Evolutionary conservation across 64 coral and sea anemone species (phyloP).

Genomic region (Actinia equina): DNA sequence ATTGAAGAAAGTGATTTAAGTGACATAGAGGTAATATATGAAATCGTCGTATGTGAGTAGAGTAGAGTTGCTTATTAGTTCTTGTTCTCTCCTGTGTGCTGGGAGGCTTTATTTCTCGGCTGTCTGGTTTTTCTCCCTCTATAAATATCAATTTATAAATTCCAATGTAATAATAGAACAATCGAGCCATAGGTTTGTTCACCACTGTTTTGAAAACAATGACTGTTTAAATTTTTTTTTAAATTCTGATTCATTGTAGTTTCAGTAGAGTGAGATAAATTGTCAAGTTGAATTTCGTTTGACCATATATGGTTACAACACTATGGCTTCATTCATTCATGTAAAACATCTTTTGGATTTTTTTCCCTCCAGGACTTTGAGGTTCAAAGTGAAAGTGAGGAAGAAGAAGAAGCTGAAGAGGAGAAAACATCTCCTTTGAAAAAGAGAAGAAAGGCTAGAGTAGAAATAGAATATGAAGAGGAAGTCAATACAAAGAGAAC

Average conservation of each 20-base stretch:
- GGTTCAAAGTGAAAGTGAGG: slow-evolving; percentile 65
- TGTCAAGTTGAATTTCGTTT: not conserved
- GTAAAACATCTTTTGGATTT: not conserved
- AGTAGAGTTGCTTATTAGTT: no score
- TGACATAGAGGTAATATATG: slow-evolving; percentile 72
- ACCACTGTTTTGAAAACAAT: no score
- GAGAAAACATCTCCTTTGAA: slow-evolving; percentile 34
- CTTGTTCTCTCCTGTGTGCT: no score
- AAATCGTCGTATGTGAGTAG: no score
- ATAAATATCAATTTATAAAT: no score
- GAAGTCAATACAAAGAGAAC: slow-evolving; percentile 49
- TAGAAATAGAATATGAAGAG: slow-evolving; percentile 88
- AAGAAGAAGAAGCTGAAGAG: slow-evolving; percentile 35
- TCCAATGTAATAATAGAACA: no score
- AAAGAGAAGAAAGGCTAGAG: slow-evolving; percentile 50
- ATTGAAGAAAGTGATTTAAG: slow-evolving; percentile 85
- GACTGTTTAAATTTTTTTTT: no score
- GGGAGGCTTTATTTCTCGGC: no score
- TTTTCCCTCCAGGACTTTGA: slow-evolving; percentile 35
- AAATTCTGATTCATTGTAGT: no score
- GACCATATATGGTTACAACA: not conserved
- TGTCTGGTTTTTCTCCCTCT: no score
- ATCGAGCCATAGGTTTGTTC: no score
- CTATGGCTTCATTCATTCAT: not conserved
- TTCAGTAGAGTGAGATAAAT: no score